phyloP scores from a whole-genome alignment of 2,113 vertebrate species.

The Marmota flaviventris region DNA sequence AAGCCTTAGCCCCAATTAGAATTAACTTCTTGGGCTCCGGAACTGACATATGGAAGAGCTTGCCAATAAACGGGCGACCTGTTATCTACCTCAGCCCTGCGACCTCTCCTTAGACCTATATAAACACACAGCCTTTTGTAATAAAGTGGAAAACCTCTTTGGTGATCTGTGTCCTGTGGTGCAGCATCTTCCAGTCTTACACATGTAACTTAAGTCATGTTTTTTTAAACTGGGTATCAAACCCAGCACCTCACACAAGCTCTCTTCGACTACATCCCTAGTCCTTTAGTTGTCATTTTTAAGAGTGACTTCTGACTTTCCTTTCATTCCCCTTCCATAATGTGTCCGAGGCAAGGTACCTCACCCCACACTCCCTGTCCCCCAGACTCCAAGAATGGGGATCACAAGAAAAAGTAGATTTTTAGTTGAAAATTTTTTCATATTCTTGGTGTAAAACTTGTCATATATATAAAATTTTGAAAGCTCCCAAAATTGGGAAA shows the following conservation, averaged over 20 bases:
- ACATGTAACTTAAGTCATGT: neutral
- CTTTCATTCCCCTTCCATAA: neutral
- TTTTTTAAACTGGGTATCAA: neutral
- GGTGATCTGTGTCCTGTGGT: too few species aligned
- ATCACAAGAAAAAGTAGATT: neutral
- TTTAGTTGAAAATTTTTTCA: slow-evolving; percentile 28
- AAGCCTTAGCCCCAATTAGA: too few species aligned
- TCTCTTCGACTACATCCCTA: neutral
- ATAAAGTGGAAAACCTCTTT: too few species aligned
- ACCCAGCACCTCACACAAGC: too few species aligned
- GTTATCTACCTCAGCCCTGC: too few species aligned
- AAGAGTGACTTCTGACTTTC: neutral
- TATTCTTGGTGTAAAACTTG: neutral
- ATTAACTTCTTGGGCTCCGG: too few species aligned
- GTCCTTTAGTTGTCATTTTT: neutral
- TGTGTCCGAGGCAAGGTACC: neutral
- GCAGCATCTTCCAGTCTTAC: too few species aligned
- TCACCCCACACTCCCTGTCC: too few species aligned
- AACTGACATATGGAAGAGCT: too few species aligned
- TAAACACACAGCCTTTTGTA: too few species aligned
- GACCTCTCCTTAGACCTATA: too few species aligned
- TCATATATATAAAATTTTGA: neutral
- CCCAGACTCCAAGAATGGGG: neutral
- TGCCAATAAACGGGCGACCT: too few species aligned
- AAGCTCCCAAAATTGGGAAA: neutral